Evolutionary conservation across 2,888 invertebrate species (phyloP).

Genomic region (Calliphora vomitoria): DNA sequence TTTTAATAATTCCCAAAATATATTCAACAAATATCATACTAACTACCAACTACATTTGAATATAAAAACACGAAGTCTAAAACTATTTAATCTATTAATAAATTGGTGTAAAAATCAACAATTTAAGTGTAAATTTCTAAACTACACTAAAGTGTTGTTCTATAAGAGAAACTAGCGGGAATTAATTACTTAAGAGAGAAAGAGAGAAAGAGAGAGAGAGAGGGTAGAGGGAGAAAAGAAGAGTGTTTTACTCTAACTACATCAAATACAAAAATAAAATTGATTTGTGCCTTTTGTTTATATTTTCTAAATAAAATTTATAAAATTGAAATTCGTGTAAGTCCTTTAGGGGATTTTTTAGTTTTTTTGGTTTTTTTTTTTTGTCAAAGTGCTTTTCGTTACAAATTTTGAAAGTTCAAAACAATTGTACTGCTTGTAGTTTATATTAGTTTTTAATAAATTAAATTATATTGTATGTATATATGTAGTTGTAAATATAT

Average conservation of each 20-base stretch:
- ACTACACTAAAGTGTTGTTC: conserved; percentile 10
- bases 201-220: background rate
- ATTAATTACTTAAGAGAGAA: background rate
- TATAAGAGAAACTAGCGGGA: background rate
- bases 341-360: background rate
- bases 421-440: conserved; percentile 33
- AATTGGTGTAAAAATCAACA: background rate
- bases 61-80: background rate
- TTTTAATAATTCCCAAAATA: background rate
- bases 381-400: conserved; percentile 33
- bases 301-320: background rate
- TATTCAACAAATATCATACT: background rate
- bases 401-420: conserved; percentile 42
- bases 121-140: background rate
- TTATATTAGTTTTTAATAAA: conserved; percentile 15
- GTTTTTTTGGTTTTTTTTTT: background rate
- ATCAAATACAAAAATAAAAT: background rate
- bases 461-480: conserved; percentile 19
- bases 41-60: conserved; percentile 21
- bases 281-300: conserved; percentile 7
- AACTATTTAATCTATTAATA: background rate
- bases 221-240: background rate
- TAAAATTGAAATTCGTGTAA: conserved; percentile 18
- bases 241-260: conserved; percentile 13
- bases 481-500: conserved; percentile 14